These are phyloP conservation scores for Margarornis squamiger DNA, from an alignment of 2,797 vertebrate genomes.

Conservation along the genomic window DNA sequence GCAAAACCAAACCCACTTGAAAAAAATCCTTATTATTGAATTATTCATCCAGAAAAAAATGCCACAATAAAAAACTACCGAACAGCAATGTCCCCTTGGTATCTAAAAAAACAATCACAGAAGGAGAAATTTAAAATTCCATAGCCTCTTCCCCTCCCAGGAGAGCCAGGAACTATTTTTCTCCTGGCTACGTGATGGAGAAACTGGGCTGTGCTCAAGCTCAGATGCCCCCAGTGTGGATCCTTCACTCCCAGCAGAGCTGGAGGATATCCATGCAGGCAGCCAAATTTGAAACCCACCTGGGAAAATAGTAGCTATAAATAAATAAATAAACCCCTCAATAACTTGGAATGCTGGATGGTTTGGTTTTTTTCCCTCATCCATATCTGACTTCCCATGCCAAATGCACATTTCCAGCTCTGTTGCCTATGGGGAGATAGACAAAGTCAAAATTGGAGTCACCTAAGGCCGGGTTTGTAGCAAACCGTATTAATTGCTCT, in stretches of 20 bases:
- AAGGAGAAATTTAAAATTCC: background rate
- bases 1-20: background rate
- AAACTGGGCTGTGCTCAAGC: background rate
- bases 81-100: background rate
- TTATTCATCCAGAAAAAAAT: background rate
- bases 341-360: background rate
- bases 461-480: background rate
- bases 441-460: background rate
- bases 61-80: background rate
- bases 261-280: background rate
- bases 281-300: background rate
- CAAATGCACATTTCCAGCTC: background rate
- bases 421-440: background rate
- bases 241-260: background rate
- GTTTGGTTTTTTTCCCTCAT: background rate
- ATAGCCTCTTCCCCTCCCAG: background rate
- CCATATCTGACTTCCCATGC: background rate
- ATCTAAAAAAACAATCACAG: background rate
- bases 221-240: background rate
- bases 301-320: background rate
- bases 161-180: background rate
- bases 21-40: background rate
- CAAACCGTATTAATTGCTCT: background rate
- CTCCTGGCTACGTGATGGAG: rapidly evolving
- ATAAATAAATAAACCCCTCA: too few relatives aligned